Evolutionary conservation across 2,113 vertebrate genomes (phyloP), one percentile per base, ranked within the genome.

Genomic region (Psilopogon haemacephalus): DNA sequence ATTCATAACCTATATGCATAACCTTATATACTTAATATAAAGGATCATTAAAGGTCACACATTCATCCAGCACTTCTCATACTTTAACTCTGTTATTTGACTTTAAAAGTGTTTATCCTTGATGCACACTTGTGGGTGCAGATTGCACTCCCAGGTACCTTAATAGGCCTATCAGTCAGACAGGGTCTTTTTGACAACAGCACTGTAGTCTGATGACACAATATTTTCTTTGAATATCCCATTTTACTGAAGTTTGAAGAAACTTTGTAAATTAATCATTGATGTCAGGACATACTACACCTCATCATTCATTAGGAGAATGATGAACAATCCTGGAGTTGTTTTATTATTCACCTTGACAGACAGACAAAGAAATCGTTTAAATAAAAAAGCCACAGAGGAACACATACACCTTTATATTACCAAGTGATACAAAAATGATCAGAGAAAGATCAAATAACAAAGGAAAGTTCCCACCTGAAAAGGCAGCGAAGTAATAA

Each of bases 381-480:
- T 89, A 86, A 89, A 92, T 65, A 81, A 84, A 86, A 86, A 35
- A 15, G 58, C 9, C 18, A 3, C 62, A 32, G 40, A 86, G 59
- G 69, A 93, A 84, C 60, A 71, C 32, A 46, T 26, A 40, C 54
- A 74, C 67, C 77, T 93, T 90, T 75, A 55, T 56, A 85, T 68
- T 75, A 75, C 20, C 76, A 64, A 88, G 52, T 12, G 77, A 90
- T 86, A 52, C 17, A 64, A 84, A 87, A 86, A 88, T 44, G 71
- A 97, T 95, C 93, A 94, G 67, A 96, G 88, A 71, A 73, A 32
- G 35, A 94, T 83, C 74, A 50, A 5, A 38, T 67, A 93, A 94
- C 85, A 95, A 95, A 95, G 87, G 83, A 64, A 95, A 84, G 65
- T 32, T 92, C 64, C 67, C 89, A 93, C 77, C 83, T 77, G 93